A percentile compares a stretch with the other conserved stretches of the same genome.
phyloP scores from a whole-genome alignment of 2,888 invertebrate genomes.

The Mylabris sibirica region DNA sequence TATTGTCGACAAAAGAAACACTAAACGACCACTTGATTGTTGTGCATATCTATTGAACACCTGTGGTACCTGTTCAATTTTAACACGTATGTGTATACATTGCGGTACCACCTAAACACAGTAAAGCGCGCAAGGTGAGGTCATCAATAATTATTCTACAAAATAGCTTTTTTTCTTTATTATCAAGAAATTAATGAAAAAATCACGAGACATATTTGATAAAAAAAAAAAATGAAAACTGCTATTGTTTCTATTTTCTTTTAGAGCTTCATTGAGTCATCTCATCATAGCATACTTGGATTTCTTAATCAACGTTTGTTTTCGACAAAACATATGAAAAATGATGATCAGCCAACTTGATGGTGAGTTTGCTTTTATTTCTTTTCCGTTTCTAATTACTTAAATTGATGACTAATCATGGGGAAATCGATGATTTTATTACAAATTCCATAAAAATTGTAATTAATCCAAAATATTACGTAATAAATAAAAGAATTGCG shows the following conservation, averaged over 20 bases:
- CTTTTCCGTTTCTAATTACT: not conserved
- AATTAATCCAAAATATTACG: too few species aligned
- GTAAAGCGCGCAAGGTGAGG: not conserved
- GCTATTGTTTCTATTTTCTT: not conserved
- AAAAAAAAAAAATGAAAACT: not conserved
- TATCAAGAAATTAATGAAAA: not conserved
- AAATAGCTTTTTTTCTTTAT: not conserved
- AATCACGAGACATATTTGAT: not conserved
- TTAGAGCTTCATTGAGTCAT: not conserved
- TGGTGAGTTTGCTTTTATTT: not conserved
- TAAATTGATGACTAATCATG: too few species aligned
- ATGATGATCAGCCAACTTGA: not conserved
- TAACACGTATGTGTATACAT: not conserved
- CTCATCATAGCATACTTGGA: not conserved
- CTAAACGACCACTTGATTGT: not conserved
- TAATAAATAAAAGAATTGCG: too few species aligned
- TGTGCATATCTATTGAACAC: not conserved
- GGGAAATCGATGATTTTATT: too few species aligned
- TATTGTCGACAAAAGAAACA: not conserved
- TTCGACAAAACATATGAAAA: not conserved
- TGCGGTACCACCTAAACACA: not conserved
- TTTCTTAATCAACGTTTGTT: not conserved
- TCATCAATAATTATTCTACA: not conserved
- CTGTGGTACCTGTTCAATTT: constrained; percentile 14
- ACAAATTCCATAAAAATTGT: too few species aligned